phyloP scores from a whole-genome alignment of 2,113 vertebrate genomes.

The Nesoenas mayeri region DNA sequence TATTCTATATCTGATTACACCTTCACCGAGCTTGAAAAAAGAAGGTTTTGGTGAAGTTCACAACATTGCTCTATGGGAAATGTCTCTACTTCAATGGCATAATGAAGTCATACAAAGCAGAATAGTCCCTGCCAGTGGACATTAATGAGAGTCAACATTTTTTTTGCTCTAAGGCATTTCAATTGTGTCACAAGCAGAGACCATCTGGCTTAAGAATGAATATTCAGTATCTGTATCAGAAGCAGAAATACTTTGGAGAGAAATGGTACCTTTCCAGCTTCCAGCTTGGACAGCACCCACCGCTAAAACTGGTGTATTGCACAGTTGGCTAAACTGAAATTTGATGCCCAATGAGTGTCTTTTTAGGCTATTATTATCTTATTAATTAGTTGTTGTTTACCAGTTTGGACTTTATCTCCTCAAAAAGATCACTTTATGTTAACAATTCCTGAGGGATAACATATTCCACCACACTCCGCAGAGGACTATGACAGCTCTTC shows the following conservation, averaged over 20 bases:
- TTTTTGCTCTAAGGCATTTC: not conserved
- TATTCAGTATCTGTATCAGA: not conserved
- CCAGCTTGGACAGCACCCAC: not conserved
- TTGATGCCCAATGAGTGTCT: not conserved
- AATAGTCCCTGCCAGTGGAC: not conserved
- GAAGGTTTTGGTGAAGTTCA: not conserved
- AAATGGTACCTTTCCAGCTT: not conserved
- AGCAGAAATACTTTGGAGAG: not conserved
- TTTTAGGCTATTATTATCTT: not conserved
- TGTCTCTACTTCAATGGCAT: not conserved
- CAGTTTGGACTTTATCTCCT: not conserved
- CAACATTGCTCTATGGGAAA: not conserved
- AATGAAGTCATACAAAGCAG: not conserved
- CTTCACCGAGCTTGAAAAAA: not conserved
- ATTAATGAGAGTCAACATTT: not conserved
- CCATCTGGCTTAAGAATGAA: conserved; percentile 30
- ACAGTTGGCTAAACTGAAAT: not conserved
- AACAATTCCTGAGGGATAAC: not conserved
- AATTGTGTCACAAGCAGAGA: not conserved
- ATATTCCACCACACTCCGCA: not conserved
- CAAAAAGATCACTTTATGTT: not conserved
- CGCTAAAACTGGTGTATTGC: not conserved
- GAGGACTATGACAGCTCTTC: not conserved
- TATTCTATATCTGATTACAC: not conserved
- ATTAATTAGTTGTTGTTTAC: not conserved